These are phyloP conservation scores for Pollimyrus isidori DNA, from an alignment of 2,113 vertebrate species.

Conservation along the genomic window DNA sequence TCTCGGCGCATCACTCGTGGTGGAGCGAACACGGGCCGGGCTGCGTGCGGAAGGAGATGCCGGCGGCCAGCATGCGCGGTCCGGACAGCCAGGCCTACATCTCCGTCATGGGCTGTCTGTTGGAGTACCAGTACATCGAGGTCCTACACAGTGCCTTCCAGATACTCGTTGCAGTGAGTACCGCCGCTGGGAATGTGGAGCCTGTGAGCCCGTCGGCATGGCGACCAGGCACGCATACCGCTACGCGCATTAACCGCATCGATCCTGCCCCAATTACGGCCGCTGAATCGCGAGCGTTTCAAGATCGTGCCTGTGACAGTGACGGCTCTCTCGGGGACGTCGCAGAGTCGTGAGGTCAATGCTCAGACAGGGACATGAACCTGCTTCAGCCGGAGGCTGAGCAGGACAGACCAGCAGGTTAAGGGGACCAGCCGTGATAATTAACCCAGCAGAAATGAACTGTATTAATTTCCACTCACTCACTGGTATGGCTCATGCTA, in stretches of 20 bases:
- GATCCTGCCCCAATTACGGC: neutral
- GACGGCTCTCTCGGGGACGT: neutral
- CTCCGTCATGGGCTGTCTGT: slow-evolving; percentile 68
- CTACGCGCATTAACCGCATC: neutral
- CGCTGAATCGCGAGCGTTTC: neutral
- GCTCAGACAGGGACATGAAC: neutral
- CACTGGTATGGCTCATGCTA: neutral
- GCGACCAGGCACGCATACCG: neutral
- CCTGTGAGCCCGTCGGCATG: neutral
- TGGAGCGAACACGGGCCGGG: slow-evolving; percentile 80
- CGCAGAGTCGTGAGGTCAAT: neutral
- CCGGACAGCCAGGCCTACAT: slow-evolving; percentile 71
- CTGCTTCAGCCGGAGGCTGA: neutral
- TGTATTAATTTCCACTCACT: neutral
- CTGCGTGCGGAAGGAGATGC: slow-evolving; percentile 67
- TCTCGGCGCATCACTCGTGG: slow-evolving; percentile 80
- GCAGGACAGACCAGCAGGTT: neutral
- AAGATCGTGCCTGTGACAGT: neutral
- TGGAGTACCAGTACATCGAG: slow-evolving; percentile 80
- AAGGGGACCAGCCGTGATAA: neutral
- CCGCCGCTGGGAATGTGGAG: neutral
- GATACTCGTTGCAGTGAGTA: slow-evolving; percentile 76
- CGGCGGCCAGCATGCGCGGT: slow-evolving; percentile 47
- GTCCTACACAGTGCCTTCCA: slow-evolving; percentile 78
- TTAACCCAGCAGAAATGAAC: neutral